Evolutionary conservation across 1,140 invertebrate species (phyloP).

Genomic region (Sitobion miscanthi): DNA sequence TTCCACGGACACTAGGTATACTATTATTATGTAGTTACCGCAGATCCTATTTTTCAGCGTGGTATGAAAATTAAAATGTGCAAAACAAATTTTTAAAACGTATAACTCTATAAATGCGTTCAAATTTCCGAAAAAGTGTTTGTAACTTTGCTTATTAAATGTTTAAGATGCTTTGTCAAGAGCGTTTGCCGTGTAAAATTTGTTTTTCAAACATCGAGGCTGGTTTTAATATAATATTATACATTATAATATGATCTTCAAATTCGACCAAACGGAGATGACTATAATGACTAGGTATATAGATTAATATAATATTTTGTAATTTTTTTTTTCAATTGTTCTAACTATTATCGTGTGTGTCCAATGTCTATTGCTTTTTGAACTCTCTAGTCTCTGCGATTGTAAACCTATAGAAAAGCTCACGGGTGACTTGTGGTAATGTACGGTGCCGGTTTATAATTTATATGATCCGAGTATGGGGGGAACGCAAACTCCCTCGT

Average conservation of each 20-base stretch:
- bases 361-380: not conserved
- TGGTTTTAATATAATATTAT: not conserved
- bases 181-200: not conserved
- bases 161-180: not conserved
- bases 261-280: not conserved
- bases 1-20: too few relatives aligned
- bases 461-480: not conserved
- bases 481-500: not conserved
- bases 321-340: not conserved
- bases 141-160: not conserved
- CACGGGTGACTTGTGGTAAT: not conserved
- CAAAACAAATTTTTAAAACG: not conserved
- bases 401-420: not conserved
- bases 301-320: not conserved
- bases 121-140: not conserved
- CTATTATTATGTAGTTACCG: not conserved
- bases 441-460: too few relatives aligned
- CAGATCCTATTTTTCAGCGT: not conserved
- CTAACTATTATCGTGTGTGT: not conserved
- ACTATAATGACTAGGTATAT: not conserved
- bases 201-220: not conserved
- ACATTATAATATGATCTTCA: not conserved
- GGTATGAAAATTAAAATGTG: too few relatives aligned
- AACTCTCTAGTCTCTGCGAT: not conserved
- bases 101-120: not conserved